phyloP scores from a whole-genome alignment of 2,797 vertebrate genomes.

The Oophaga sylvatica region DNA sequence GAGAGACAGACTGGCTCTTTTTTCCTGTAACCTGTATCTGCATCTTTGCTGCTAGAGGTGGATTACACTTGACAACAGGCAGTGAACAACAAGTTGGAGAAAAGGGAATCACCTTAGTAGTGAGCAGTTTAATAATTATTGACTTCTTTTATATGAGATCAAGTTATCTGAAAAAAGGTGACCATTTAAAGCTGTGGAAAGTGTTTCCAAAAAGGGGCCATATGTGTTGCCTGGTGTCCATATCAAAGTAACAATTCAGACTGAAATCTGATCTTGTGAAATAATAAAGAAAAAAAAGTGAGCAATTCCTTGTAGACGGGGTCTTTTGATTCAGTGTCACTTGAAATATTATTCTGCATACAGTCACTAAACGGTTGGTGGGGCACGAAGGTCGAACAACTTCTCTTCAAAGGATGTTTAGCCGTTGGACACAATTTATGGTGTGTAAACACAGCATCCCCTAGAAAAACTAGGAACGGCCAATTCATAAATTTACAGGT shows the following conservation, averaged over 20 bases:
- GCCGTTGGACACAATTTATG: conserved; percentile 26
- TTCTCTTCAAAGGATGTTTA: conserved; percentile 29
- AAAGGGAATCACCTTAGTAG: no score
- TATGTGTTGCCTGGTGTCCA: not conserved
- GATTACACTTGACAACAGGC: no score
- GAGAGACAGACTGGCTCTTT: no score
- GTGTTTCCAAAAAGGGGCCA: not conserved
- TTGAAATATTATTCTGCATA: conserved; percentile 24
- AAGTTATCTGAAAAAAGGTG: no score
- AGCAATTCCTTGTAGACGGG: not conserved
- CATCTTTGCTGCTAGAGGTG: no score
- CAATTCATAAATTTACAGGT: conserved; percentile 15
- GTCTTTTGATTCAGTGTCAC: not conserved
- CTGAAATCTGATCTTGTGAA: conserved; percentile 1
- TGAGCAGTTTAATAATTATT: no score
- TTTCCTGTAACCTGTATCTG: no score
- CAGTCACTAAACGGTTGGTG: conserved; percentile 22
- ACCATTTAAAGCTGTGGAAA: not conserved
- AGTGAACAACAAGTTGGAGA: no score
- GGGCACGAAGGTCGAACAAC: not conserved
- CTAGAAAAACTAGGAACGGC: not conserved
- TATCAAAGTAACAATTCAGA: not conserved
- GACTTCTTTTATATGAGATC: no score
- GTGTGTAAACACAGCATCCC: not conserved
- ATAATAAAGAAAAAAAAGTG: not conserved